phyloP scores from a whole-genome alignment of 2,113 vertebrate species.

The Cyprinodon tularosa region DNA sequence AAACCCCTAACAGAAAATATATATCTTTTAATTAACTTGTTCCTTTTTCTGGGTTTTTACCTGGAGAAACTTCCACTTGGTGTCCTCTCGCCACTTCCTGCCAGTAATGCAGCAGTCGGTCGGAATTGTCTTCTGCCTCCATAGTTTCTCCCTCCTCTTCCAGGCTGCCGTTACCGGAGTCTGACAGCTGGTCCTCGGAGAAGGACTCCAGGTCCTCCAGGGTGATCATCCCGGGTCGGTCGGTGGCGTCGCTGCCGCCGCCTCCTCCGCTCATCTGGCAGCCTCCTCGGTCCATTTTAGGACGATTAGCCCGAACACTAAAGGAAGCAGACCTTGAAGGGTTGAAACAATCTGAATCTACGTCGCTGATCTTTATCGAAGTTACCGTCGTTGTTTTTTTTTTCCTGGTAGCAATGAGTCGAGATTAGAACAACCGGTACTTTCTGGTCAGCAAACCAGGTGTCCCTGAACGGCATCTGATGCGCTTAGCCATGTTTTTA shows the following conservation, averaged over 20 bases:
- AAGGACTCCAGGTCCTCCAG: slow-evolving; percentile 87
- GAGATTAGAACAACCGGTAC: slow-evolving; percentile 30
- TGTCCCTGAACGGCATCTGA: neutral
- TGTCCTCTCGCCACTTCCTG: slow-evolving; percentile 87
- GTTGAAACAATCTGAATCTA: neutral
- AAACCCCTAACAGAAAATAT: neutral
- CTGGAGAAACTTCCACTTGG: slow-evolving; percentile 86
- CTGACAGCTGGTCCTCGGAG: slow-evolving; percentile 79
- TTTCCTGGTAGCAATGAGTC: neutral
- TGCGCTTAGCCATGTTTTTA: neutral
- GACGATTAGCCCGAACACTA: neutral
- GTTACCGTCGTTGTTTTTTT: neutral
- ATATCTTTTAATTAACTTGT: no score
- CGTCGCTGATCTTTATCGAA: neutral
- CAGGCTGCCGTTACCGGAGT: slow-evolving; percentile 79
- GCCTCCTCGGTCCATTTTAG: slow-evolving; percentile 80
- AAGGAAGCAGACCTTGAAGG: neutral
- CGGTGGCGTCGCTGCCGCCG: slow-evolving; percentile 30
- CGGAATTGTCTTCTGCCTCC: slow-evolving; percentile 68
- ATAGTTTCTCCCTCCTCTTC: slow-evolving; percentile 74
- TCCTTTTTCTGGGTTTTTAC: slow-evolving; percentile 69
- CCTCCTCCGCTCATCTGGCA: slow-evolving; percentile 75
- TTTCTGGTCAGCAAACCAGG: slow-evolving; percentile 31
- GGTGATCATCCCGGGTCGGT: slow-evolving; percentile 78
- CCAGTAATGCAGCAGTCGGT: slow-evolving; percentile 87